phyloP scores from a whole-genome alignment of 2,797 vertebrate genomes.

The Pseudochirops corinnae region DNA sequence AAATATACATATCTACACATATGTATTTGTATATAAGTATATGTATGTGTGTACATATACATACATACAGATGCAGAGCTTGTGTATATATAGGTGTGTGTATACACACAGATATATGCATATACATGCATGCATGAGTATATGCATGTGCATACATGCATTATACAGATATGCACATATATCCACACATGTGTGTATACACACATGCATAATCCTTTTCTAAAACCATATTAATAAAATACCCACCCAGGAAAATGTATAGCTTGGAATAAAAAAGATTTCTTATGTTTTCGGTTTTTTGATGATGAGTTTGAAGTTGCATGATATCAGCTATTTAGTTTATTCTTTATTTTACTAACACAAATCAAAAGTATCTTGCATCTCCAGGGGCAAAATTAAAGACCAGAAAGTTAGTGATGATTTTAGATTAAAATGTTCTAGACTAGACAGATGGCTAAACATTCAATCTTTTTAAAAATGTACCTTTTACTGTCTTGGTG shows the following conservation, averaged over 20 bases:
- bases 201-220: neutral
- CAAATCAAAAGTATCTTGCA: neutral
- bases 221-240: neutral
- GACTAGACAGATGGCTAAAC: neutral
- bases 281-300: neutral
- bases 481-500: neutral
- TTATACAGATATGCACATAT: rapidly evolving
- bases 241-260: neutral
- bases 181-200: neutral
- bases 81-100: neutral
- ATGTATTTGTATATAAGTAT: neutral
- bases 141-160: neutral
- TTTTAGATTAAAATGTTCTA: neutral
- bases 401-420: neutral
- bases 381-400: neutral
- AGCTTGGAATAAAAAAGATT: neutral
- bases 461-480: neutral
- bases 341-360: neutral
- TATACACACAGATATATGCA: too few relatives aligned
- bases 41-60: rapidly evolving
- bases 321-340: neutral
- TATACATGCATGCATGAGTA: too few relatives aligned
- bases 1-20: neutral
- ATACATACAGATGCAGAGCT: neutral
- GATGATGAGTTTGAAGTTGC: neutral